phyloP scores from a whole-genome alignment of 2,888 invertebrate genomes.

The Drosophila cracens region DNA sequence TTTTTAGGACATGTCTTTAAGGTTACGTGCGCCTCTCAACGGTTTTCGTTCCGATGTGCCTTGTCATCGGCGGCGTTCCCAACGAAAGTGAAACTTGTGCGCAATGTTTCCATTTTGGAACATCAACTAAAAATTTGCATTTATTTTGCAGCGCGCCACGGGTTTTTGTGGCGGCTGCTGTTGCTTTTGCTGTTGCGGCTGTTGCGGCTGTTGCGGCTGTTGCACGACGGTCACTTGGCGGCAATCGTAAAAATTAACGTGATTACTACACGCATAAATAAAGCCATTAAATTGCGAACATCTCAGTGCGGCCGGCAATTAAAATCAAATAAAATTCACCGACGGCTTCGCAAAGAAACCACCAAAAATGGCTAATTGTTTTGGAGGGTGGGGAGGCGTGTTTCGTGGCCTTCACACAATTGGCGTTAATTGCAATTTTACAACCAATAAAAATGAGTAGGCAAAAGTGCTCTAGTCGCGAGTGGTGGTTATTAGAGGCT shows the following conservation, averaged over 20 bases:
- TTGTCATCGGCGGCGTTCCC: slow-evolving; percentile 62
- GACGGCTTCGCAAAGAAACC: slow-evolving; percentile 31
- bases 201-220: slow-evolving; percentile 31
- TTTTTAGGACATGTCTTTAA: slow-evolving; percentile 49
- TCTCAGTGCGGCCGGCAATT: slow-evolving; percentile 65
- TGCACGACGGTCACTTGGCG: slow-evolving; percentile 48
- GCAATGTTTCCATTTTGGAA: slow-evolving; percentile 50
- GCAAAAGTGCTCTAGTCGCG: background rate
- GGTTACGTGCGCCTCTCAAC: slow-evolving; percentile 39
- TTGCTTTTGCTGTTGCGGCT: slow-evolving; percentile 23
- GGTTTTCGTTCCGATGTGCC: slow-evolving; percentile 40
- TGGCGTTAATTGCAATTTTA: slow-evolving; percentile 19
- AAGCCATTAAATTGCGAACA: slow-evolving; percentile 75
- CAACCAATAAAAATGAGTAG: background rate
- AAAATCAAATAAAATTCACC: slow-evolving; percentile 76
- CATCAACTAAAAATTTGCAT: slow-evolving; percentile 69
- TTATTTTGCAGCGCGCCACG: slow-evolving; percentile 59
- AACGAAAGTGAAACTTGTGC: slow-evolving; percentile 71
- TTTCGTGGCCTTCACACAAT: slow-evolving; percentile 14
- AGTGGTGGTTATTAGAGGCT: background rate
- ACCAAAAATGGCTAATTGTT: slow-evolving; percentile 28
- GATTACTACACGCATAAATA: slow-evolving; percentile 79
- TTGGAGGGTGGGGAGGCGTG: background rate
- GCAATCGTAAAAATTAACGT: slow-evolving; percentile 79
- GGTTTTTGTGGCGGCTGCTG: slow-evolving; percentile 34